These are phyloP conservation scores for Oncorhynchus mykiss DNA, from an alignment of 2,113 vertebrate genomes.

Conservation along the genomic window DNA sequence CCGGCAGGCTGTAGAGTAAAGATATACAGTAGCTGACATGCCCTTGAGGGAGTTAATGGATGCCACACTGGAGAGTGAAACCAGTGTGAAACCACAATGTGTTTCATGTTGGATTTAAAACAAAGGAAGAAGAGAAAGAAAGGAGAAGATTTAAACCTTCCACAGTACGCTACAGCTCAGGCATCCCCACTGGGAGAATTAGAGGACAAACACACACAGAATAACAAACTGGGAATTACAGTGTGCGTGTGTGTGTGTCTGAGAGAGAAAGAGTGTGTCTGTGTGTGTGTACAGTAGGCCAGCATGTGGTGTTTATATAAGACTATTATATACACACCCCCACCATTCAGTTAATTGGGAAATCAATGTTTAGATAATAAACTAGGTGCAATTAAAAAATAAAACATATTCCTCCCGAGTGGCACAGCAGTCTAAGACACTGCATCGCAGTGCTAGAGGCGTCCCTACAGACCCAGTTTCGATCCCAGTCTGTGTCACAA, in stretches of 20 bases:
- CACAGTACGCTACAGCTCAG: slow-evolving; percentile 3
- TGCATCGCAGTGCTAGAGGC: too few relatives aligned
- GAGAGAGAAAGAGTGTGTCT: too few relatives aligned
- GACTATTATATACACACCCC: too few relatives aligned
- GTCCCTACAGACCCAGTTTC: not conserved
- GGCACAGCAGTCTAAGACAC: too few relatives aligned
- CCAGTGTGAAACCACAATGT: not conserved
- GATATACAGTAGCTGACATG: slow-evolving; percentile 25
- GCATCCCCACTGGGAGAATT: not conserved
- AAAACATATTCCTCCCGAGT: too few relatives aligned
- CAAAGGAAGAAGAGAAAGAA: slow-evolving; percentile 22
- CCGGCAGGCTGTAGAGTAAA: slow-evolving; percentile 22
- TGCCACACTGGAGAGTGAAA: slow-evolving; percentile 1
- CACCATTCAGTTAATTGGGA: too few relatives aligned
- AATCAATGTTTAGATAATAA: too few relatives aligned
- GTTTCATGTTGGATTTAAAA: slow-evolving; percentile 23
- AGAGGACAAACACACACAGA: not conserved
- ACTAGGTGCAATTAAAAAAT: too few relatives aligned
- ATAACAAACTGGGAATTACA: slow-evolving; percentile 7
- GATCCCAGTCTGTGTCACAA: not conserved
- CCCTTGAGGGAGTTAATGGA: slow-evolving; percentile 24
- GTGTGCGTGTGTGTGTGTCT: not conserved
- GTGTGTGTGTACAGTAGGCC: not conserved
- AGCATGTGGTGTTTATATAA: not conserved
- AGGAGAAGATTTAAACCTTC: slow-evolving; percentile 30